Base-by-base conservation (phyloP, 2,113 vertebrate genomes). In the Anguilla japonica region DNA sequence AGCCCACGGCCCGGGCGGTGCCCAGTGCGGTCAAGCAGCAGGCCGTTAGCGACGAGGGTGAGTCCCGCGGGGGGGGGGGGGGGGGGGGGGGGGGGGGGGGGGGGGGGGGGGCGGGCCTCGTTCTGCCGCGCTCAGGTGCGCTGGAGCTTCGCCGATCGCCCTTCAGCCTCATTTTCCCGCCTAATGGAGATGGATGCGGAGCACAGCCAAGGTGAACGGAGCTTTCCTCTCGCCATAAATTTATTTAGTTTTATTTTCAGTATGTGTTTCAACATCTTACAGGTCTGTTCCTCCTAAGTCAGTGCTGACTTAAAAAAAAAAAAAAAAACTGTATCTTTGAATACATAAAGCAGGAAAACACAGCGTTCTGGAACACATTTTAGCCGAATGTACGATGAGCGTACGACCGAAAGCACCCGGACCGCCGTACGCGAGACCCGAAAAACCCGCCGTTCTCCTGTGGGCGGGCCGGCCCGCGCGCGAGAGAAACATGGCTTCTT, bases 21-120 rank as follows among this genome's bases (percentile, higher is more conserved):
- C 95, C 97, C 92, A 98, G 96, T 39, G 91, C 98, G 18, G 97
- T 99, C 88, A 98, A 99, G 90, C 97, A 97, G 75, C 97, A 98
- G 89, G 90, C 93, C 81, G 83, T 88, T 86, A 98, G 96, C 87
- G 97, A 99, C 85, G 98, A 98, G 92, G 98, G 98, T 98, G 88
- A 92, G 95, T 79, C 81, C 92, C 95, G 53, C 91, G 91, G 79
- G 96, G 95, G 93, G 96, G 95, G 95, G 95, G 93, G 91, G 93
- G 83, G 94, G 95, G 90, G 95, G 93, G 57, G 85, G 53, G 34
- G 41, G 83, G 40, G 75, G 85, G 57, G 18, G 16, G 88, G 41
- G 86, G 41, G 20, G 46, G 81, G n/a, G 16, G 29, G 50, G 0
- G 89, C 96, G 8, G 84, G 26, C 50, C 81, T 83, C 40, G 29